A percentile compares a stretch with the other conserved stretches of the same genome.
These are phyloP conservation scores for Drosophila seguyi DNA, from an alignment of 1,140 invertebrate species.

Conservation along the genomic window DNA sequence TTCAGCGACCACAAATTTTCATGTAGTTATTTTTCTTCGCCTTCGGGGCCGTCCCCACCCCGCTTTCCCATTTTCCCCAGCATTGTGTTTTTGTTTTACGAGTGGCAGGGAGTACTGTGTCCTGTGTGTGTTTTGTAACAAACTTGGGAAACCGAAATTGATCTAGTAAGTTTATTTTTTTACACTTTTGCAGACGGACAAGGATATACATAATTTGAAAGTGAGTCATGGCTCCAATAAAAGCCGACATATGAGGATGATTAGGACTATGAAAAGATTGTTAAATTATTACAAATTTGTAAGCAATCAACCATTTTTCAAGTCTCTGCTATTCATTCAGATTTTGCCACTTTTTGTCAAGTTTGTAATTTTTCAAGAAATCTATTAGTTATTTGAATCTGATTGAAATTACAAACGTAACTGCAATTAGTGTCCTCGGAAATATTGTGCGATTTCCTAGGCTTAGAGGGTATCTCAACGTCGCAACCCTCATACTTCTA, in stretches of 20 bases:
- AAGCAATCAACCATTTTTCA: no score
- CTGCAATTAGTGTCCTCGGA: neutral
- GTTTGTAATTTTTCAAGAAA: no score
- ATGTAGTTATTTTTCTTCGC: constrained; percentile 78
- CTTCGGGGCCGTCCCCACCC: constrained; percentile 11
- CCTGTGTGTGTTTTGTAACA: neutral
- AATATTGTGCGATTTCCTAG: neutral
- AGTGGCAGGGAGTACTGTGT: constrained; percentile 10
- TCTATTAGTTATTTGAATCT: no score
- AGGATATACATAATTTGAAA: neutral
- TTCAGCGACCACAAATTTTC: constrained; percentile 78
- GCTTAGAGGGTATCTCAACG: constrained; percentile 25
- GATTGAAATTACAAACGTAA: neutral
- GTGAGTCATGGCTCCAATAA: no score
- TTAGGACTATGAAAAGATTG: no score
- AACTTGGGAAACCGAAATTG: neutral
- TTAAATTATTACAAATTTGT: no score
- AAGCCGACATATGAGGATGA: no score
- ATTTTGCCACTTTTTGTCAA: no score
- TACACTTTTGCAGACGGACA: neutral
- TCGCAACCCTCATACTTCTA: constrained; percentile 9
- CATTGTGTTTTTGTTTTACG: constrained; percentile 30
- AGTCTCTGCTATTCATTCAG: no score
- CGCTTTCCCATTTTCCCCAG: neutral
- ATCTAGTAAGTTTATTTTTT: neutral